Percentiles rank a stretch among this genome's conserved stretches.
phyloP scores from a whole-genome alignment of 1,140 invertebrate genomes.

The Hyles vespertilio region DNA sequence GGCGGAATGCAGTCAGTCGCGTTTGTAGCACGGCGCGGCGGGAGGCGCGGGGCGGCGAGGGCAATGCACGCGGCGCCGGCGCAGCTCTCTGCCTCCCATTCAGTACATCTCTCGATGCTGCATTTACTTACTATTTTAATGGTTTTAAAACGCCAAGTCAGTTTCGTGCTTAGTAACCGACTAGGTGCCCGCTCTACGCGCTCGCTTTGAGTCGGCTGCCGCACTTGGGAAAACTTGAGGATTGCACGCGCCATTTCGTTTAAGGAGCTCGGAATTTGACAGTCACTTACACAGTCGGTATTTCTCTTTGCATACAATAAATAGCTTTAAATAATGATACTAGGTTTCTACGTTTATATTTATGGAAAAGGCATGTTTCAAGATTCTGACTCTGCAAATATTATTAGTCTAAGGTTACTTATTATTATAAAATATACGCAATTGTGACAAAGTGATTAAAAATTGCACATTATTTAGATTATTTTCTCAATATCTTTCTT shows the following conservation, averaged over 20 bases:
- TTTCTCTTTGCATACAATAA: neutral
- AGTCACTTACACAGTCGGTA: constrained; percentile 14
- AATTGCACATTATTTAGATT: too few relatives aligned
- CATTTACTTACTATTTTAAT: constrained; percentile 54
- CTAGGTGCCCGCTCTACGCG: too few relatives aligned
- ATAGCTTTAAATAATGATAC: too few relatives aligned
- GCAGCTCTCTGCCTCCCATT: constrained; percentile 63
- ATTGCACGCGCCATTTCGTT: constrained; percentile 17
- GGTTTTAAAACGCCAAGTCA: constrained; percentile 17
- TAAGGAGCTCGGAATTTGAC: constrained; percentile 18
- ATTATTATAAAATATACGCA: too few relatives aligned
- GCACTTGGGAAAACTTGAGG: constrained; percentile 14
- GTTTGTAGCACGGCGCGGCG: constrained; percentile 46
- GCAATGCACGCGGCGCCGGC: constrained; percentile 67
- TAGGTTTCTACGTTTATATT: too few relatives aligned
- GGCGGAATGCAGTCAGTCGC: constrained; percentile 69
- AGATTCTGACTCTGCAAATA: too few relatives aligned
- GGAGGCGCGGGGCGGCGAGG: constrained; percentile 38
- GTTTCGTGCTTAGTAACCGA: too few relatives aligned
- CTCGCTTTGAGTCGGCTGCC: constrained; percentile 1
- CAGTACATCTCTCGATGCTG: constrained; percentile 48
- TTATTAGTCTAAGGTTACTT: too few relatives aligned
- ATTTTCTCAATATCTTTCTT: too few relatives aligned
- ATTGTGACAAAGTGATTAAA: too few relatives aligned
- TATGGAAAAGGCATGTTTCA: too few relatives aligned